Evolutionary conservation across 2,797 vertebrate species (phyloP).

Genomic region (Tauraco hartlaubi): DNA sequence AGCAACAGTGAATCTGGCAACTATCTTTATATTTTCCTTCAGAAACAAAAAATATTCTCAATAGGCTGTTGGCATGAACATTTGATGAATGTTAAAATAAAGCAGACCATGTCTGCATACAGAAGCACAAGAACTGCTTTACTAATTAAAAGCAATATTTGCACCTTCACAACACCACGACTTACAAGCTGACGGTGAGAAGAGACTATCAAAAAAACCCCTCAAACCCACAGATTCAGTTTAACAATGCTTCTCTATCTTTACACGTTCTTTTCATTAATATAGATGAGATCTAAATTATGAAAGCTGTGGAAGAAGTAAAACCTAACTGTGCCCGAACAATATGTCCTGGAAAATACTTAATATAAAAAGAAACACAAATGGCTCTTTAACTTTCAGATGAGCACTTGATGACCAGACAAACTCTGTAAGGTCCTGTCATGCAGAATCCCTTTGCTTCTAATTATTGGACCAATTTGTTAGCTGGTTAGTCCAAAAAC

Average conservation of each 20-base stretch:
- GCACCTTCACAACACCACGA: background rate
- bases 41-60: conserved; percentile 9
- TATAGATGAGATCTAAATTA: conserved; percentile 45
- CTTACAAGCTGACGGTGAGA: background rate
- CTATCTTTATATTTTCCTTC: background rate
- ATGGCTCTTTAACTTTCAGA: background rate
- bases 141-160: conserved; percentile 5
- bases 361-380: background rate
- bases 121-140: background rate
- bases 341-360: background rate
- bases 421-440: background rate
- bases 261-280: conserved; percentile 55
- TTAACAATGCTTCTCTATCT: conserved; percentile 19
- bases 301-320: conserved; percentile 6
- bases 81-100: conserved; percentile 21
- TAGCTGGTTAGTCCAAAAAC: background rate
- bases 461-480: background rate
- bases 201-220: background rate
- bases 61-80: background rate
- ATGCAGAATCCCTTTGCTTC: background rate
- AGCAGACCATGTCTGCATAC: background rate
- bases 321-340: background rate
- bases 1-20: background rate
- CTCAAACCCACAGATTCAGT: background rate
- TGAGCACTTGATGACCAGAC: background rate